phyloP scores from a whole-genome alignment of 2,888 invertebrate genomes.

The Lissocephala sabroskyi region DNA sequence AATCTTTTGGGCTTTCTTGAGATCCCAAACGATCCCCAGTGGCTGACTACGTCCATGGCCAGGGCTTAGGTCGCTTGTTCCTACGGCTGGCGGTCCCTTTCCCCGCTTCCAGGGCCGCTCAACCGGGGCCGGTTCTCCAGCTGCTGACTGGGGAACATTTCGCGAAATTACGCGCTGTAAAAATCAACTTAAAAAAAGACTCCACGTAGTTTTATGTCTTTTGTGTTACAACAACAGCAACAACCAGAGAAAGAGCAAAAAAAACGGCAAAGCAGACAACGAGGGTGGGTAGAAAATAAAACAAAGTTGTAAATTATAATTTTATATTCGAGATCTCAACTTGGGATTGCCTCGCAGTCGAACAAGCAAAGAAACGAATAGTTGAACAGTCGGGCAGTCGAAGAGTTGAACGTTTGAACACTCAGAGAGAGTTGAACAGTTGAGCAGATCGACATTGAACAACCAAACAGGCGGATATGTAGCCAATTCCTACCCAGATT shows the following conservation, averaged over 20 bases:
- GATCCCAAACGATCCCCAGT: too few relatives aligned
- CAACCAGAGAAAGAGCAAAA: not conserved
- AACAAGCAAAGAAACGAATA: too few relatives aligned
- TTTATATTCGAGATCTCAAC: conserved; percentile 56
- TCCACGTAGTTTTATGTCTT: conserved; percentile 57
- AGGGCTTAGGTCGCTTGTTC: conserved; percentile 18
- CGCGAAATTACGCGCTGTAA: conserved; percentile 48
- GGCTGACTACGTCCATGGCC: conserved; percentile 9
- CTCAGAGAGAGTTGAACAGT: too few relatives aligned
- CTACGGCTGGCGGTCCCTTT: conserved; percentile 2
- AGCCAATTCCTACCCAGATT: too few relatives aligned
- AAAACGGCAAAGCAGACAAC: not conserved
- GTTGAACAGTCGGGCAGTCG: too few relatives aligned
- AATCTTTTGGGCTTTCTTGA: too few relatives aligned
- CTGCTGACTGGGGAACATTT: conserved; percentile 32
- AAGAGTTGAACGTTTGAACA: too few relatives aligned
- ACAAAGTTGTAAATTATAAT: conserved; percentile 68
- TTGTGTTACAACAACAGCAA: conserved; percentile 23
- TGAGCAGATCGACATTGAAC: too few relatives aligned
- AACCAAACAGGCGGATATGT: too few relatives aligned
- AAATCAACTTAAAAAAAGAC: conserved; percentile 56
- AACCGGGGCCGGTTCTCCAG: conserved; percentile 7
- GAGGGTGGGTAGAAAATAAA: conserved; percentile 13
- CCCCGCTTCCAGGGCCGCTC: too few relatives aligned
- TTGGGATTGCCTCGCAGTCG: too few relatives aligned